Percentiles rank a stretch among this genome's conserved stretches.
These are phyloP conservation scores for Pseudomyrmex sp. DNA, from an alignment of 1,140 invertebrate genomes.

Conservation along the genomic window DNA sequence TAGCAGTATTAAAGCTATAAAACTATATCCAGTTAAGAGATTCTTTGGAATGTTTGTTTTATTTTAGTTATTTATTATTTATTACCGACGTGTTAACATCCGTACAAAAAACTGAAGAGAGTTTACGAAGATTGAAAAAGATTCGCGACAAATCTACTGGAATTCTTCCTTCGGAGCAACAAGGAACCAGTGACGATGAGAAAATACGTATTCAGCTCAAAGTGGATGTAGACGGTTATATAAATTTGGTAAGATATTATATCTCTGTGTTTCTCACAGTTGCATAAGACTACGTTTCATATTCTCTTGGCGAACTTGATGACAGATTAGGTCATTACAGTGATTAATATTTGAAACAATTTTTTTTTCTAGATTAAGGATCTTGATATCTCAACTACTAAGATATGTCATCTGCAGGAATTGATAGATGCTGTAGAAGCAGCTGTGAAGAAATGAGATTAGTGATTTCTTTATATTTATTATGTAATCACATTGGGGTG, in stretches of 20 bases:
- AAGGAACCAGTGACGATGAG: slow-evolving; percentile 93
- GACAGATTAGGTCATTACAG: too few species aligned
- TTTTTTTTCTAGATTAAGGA: slow-evolving; percentile 32
- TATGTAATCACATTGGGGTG: neutral
- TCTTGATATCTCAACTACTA: slow-evolving; percentile 64
- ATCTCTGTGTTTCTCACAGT: slow-evolving; percentile 28
- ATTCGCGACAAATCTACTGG: slow-evolving; percentile 89
- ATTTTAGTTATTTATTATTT: slow-evolving; percentile 91
- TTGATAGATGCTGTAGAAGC: slow-evolving; percentile 80
- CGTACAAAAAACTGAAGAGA: slow-evolving; percentile 97
- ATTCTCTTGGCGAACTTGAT: too few species aligned
- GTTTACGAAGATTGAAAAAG: slow-evolving; percentile 94
- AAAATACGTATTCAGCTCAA: slow-evolving; percentile 96
- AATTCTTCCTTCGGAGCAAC: slow-evolving; percentile 80
- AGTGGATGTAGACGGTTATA: slow-evolving; percentile 92
- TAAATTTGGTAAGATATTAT: slow-evolving; percentile 75
- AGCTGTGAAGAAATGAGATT: slow-evolving; percentile 76
- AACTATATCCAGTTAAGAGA: slow-evolving; percentile 33
- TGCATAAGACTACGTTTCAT: too few species aligned
- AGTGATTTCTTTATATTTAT: slow-evolving; percentile 4
- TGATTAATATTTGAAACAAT: neutral
- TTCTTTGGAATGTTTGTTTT: slow-evolving; percentile 17
- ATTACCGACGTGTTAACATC: slow-evolving; percentile 95
- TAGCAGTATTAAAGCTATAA: neutral
- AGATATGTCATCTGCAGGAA: slow-evolving; percentile 75